A percentile compares a stretch with the other conserved stretches of the same genome.
phyloP scores from a whole-genome alignment of 2,113 vertebrate genomes.

The Psittacus erithacus region DNA sequence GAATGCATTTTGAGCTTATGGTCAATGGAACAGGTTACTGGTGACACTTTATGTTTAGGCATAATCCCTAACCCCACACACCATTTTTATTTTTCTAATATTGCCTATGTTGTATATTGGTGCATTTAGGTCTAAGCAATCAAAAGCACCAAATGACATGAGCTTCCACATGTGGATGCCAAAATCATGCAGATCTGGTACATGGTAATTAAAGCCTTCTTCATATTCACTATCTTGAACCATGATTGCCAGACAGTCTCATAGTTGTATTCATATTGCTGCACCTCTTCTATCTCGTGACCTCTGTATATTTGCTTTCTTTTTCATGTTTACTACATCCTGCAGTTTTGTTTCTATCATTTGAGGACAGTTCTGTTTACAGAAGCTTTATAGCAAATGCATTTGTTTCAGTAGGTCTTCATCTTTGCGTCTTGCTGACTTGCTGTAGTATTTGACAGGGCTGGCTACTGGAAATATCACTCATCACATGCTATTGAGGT shows the following conservation, averaged over 20 bases:
- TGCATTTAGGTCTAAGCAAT: neutral
- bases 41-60: neutral
- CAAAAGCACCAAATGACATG: neutral
- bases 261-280: neutral
- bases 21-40: neutral
- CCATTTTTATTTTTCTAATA: neutral
- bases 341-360: neutral
- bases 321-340: rapidly evolving
- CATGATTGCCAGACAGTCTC: neutral
- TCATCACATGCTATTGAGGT: neutral
- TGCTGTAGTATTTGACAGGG: neutral
- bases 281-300: neutral
- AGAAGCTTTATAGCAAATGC: neutral
- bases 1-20: neutral
- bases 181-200: neutral
- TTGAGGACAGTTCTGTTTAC: neutral
- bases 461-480: neutral
- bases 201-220: neutral
- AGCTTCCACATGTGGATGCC: neutral
- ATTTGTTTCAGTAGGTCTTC: neutral
- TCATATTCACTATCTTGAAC: neutral
- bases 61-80: neutral
- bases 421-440: neutral
- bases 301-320: neutral
- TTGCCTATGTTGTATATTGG: neutral